Evolutionary conservation across 2,888 invertebrate species (phyloP), one percentile per base, ranked within the genome.

Genomic region (Scaptomyza parva): DNA sequence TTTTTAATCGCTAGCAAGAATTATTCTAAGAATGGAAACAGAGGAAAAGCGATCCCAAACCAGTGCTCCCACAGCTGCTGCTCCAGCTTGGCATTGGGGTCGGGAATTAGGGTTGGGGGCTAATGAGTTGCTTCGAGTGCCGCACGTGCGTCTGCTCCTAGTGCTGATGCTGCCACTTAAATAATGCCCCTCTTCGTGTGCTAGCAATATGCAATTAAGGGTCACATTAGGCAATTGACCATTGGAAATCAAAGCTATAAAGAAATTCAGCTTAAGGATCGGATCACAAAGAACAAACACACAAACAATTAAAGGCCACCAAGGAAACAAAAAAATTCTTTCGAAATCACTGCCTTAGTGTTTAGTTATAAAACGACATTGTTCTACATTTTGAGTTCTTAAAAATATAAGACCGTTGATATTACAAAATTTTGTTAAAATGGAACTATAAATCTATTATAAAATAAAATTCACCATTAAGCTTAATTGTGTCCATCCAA

Each of bases 61-160:
- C 39, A 20, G 11, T 22, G 24, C 24, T 11, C 61, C 53, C 61
- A 67, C 76, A 62, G 76, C 72, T 62, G 76, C 57, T 54, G 59
- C 59, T 50, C 35, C 40, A 52, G 69, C 41, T 45, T 17, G 37
- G 11, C 43, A 35, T 48, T 28, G 30, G 50, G 33, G 59, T 68
- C n/a, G 14, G 63, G 20, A 9, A 26, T 39, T 39, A 33, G 47
- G 26, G 53, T 11, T 18, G 57, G 70, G 64, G 62, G 66, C 79
- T 82, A 86, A 81, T 81, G 79, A 86, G 83, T 86, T 65, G 70
- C 70, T 82, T 83, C 66, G 83, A 81, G 81, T 81, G 86, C 86
- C 86, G 81, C 81, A 81, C 86, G 81, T 81, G 81, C 86, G 76
- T 73, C 72, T 59, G 58, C 65, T 24, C 24, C 11, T 44, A 11